These are phyloP conservation scores for Drosophila funebris DNA, from an alignment of 1,140 invertebrate species.

Conservation along the genomic window DNA sequence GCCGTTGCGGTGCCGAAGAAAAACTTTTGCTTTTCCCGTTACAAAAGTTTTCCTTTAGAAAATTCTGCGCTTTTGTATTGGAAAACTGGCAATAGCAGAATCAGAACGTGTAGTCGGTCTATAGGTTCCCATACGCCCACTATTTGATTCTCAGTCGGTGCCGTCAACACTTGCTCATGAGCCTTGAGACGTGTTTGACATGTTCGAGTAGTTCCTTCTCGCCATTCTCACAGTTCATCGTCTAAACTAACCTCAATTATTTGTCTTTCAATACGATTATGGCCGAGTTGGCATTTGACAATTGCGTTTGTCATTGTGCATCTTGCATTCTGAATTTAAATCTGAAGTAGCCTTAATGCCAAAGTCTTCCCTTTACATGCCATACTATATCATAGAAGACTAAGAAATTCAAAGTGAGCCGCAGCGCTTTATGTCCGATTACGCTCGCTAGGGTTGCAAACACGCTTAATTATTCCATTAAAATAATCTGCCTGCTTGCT, in stretches of 20 bases:
- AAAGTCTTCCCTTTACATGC: conserved; percentile 12
- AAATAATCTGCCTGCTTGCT: conserved; percentile 59
- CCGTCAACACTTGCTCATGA: conserved; percentile 72
- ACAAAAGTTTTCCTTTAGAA: conserved; percentile 82
- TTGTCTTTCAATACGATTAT: conserved; percentile 81
- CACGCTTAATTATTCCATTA: conserved; percentile 79
- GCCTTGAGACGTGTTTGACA: conserved; percentile 75
- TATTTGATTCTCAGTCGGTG: conserved; percentile 20
- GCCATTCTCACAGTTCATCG: conserved; percentile 54
- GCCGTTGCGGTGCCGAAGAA: conserved; percentile 77
- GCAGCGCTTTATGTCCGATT: conserved; percentile 21
- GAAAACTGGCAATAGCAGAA: conserved; percentile 45
- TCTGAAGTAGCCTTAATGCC: conserved; percentile 6
- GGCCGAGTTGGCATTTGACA: conserved; percentile 46
- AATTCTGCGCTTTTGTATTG: conserved; percentile 77
- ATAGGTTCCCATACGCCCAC: conserved; percentile 34
- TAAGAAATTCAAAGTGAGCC: conserved; percentile 67
- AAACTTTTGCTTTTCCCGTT: conserved; percentile 80
- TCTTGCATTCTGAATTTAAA: conserved; percentile 59
- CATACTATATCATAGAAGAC: conserved; percentile 56
- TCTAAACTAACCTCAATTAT: conserved; percentile 80
- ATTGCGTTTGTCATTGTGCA: conserved; percentile 47
- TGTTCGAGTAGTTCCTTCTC: conserved; percentile 61
- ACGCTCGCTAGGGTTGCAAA: conserved; percentile 49
- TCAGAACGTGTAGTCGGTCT: conserved; percentile 56